A percentile compares a stretch with the other conserved stretches of the same genome.
Conservation (phyloP, 1,140 invertebrate species). For the Pseudomyrmex concolor region DNA sequence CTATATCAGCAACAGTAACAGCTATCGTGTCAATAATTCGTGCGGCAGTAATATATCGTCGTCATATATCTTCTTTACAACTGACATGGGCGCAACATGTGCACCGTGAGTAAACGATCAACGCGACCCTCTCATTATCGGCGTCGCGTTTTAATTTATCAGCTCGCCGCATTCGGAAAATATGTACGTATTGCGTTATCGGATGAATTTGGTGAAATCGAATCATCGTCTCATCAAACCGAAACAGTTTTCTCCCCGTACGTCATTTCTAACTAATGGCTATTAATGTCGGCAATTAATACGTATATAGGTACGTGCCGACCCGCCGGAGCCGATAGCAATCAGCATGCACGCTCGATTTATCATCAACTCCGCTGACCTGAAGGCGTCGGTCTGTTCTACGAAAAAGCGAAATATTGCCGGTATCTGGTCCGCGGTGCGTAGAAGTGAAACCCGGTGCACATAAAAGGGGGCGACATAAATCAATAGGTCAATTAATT, state of each 20-base stretch:
- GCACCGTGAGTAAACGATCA: constrained; percentile 46
- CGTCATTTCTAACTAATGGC: constrained; percentile 25
- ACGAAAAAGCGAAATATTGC: constrained; percentile 40
- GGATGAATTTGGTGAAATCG: constrained; percentile 9
- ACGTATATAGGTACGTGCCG: constrained; percentile 13
- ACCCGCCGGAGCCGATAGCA: constrained; percentile 20
- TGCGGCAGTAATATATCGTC: constrained; percentile 41
- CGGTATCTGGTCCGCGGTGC: constrained; percentile 1
- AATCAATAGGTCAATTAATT: constrained; percentile 62
- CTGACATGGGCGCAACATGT: constrained; percentile 30
- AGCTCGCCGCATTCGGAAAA: neutral
- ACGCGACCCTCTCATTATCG: constrained; percentile 41
- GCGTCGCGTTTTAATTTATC: constrained; percentile 43
- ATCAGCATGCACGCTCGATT: constrained; percentile 38
- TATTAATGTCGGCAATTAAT: constrained; percentile 50
- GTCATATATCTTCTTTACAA: constrained; percentile 53
- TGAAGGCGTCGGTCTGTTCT: constrained; percentile 38
- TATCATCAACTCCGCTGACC: constrained; percentile 39
- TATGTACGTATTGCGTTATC: constrained; percentile 14
- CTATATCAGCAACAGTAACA: constrained; percentile 53
- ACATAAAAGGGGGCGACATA: constrained; percentile 50
- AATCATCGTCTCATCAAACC: constrained; percentile 37
- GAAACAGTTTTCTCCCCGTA: constrained; percentile 39
- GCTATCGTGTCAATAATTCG: constrained; percentile 59
- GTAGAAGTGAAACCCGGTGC: constrained; percentile 44